Base-by-base conservation (phyloP, 2,113 vertebrate genomes). In the Alethe diademata region DNA sequence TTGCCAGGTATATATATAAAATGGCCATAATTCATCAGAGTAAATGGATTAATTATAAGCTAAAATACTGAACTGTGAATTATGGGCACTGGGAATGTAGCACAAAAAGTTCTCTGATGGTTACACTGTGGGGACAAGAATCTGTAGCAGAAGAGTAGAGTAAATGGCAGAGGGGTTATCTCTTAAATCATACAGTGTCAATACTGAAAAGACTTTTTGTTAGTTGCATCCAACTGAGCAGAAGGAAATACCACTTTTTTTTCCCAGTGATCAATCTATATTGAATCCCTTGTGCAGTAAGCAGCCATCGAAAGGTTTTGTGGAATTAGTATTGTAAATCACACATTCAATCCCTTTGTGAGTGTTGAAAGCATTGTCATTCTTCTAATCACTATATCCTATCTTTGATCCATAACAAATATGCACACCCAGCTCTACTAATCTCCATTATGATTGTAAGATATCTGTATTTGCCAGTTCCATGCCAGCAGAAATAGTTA, bases 271-370 rank as follows among this genome's bases (percentile, higher is more conserved):
- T 94, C 95, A 97, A 92, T 90, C 82, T 22, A 7, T 90, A 86
- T 48, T 72, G 90, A 90, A 93, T 90, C 61, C 78, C 56, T 67
- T 86, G 64, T 93, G 86, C 74, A 86, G 85, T 53, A 95, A 93
- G 82, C 78, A 95, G 85, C 45, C 76, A 88, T 53, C 71, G 90
- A 86, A 96, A 93, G 82, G 92, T 90, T 95, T 93, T 94, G 88
- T 90, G 82, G 79, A 86, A 91, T 93, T 94, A 93, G 85, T 92
- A 51, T 67, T 62, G 91, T 95, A 54, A 60, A 91, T 90, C 20
- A 14, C 35, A 65, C 50, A 58, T 76, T 71, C 88, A 83, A 36
- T 48, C 23, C 83, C 65, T 64, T 56, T 73, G 65, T 92, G 76
- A 88, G 38, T 31, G 15, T 33, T 35, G 66, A 92, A 96, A 94